Evolutionary conservation across 2,888 invertebrate species (phyloP).

Genomic region (Philaethria dido): DNA sequence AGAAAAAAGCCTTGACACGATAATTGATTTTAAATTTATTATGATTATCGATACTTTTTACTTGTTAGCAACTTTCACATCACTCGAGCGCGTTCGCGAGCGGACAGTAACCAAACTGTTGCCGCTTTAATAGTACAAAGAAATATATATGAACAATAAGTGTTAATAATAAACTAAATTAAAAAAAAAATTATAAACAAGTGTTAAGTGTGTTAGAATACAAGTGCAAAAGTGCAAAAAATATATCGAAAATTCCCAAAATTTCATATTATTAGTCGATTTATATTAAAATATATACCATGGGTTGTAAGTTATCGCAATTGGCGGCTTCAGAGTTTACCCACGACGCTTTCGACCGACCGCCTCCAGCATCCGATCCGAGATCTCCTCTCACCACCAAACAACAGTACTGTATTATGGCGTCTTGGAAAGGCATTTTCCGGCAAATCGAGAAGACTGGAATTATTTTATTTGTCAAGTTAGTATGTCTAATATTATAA

Average conservation of each 20-base stretch:
- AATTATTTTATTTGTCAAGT: conserved; percentile 94
- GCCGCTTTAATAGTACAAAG: conserved; percentile 49
- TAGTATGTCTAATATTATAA: conserved; percentile 68
- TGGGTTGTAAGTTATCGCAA: conserved; percentile 91
- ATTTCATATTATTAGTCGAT: too few relatives aligned
- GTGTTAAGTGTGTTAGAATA: background rate
- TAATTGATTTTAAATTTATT: conserved; percentile 30
- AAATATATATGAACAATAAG: conserved; percentile 12
- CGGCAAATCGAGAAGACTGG: conserved; percentile 94
- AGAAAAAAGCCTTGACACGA: background rate
- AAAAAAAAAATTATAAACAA: background rate
- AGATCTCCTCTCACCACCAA: conserved; percentile 91
- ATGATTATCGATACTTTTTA: conserved; percentile 39
- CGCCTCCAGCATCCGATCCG: conserved; percentile 89
- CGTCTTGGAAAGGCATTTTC: conserved; percentile 95
- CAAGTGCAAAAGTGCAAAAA: background rate
- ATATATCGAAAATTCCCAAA: too few relatives aligned
- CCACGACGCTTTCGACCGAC: conserved; percentile 80
- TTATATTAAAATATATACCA: conserved; percentile 51
- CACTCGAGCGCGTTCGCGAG: conserved; percentile 38
- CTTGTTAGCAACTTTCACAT: conserved; percentile 43
- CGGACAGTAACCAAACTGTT: conserved; percentile 54
- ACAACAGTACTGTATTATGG: conserved; percentile 94
- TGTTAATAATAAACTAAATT: background rate
- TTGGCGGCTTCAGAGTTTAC: conserved; percentile 83